A percentile compares a stretch with the other conserved stretches of the same genome.
phyloP scores from a whole-genome alignment of 2,113 vertebrate genomes.

The Pedetes capensis region DNA sequence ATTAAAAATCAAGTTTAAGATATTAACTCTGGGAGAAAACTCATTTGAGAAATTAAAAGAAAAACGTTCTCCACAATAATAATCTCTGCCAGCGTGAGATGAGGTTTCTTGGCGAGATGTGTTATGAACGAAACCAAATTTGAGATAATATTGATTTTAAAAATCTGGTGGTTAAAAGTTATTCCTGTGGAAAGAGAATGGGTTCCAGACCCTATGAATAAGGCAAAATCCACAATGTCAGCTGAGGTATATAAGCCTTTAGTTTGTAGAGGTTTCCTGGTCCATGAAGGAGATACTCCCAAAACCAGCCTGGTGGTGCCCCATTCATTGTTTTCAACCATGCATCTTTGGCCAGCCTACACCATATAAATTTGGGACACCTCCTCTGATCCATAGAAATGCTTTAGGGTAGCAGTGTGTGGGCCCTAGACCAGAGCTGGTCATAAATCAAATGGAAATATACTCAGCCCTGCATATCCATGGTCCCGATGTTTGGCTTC shows the following conservation, averaged over 20 bases:
- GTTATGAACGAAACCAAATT: slow-evolving; percentile 63
- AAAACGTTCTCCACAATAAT: background rate
- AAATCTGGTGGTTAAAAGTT: slow-evolving; percentile 63
- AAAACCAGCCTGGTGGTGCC: slow-evolving; percentile 52
- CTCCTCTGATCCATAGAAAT: slow-evolving; percentile 46
- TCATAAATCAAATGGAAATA: slow-evolving; percentile 38
- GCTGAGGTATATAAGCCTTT: slow-evolving; percentile 37
- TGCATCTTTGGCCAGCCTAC: slow-evolving; percentile 56
- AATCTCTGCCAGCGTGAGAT: slow-evolving; percentile 38
- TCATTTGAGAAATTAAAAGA: background rate
- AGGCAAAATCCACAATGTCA: slow-evolving; percentile 68
- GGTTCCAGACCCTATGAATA: slow-evolving; percentile 63
- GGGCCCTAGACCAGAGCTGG: slow-evolving; percentile 8
- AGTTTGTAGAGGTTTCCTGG: slow-evolving; percentile 55
- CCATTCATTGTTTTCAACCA: slow-evolving; percentile 46
- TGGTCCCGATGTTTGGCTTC: background rate
- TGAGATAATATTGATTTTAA: slow-evolving; percentile 74
- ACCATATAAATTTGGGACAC: background rate
- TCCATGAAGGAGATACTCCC: slow-evolving; percentile 44
- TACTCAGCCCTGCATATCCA: background rate
- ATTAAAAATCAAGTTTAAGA: background rate
- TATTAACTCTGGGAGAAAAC: background rate
- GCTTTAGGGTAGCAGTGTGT: background rate
- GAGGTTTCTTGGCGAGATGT: slow-evolving; percentile 57
- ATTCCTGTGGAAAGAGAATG: slow-evolving; percentile 69